Base-by-base conservation (phyloP, 1,140 invertebrate species). In the Myzus persicae region DNA sequence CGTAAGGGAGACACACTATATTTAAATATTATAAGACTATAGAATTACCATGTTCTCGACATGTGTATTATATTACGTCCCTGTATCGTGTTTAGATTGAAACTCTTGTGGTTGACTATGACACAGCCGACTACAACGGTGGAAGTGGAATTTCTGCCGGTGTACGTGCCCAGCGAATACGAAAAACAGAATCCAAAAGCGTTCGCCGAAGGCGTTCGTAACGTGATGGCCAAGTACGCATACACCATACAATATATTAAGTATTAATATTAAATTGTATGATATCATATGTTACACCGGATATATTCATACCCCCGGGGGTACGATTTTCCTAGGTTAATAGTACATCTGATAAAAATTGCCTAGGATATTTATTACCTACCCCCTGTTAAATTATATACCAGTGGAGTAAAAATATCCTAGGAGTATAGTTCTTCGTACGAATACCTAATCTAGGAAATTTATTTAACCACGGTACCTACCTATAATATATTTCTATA, bases 131-230 rank as follows among this genome's bases (percentile, higher is more conserved):
- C 98, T 94, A 99, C 97, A 94, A 97, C 97, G 90, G 98, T 98
- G 94, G 98, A 99, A 96, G 97, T 99, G 90, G 98, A 99, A 96
- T 99, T 98, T 95, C 96, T 99, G 26, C 98, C 98, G 1, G 98
- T 99, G 1, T 99, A 99, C 95, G 96, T 96, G 31, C 99, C 98
- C 4, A 98, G 96, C 94, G 97, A 98, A 94, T 97, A 97, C 93
- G 99, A 99, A 95, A 97, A 97, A 95, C 95, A 96, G 93, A 97
- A 99, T 96, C 97, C 98, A 0, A 98, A 98, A 95, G 95, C 99
- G 26, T 99, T 97, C 95, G 98, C 98, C 6, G 96, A 97, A 94
- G 99, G 99, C 95, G 98, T 99, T 36, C 96, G 98, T 94, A 96
- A 97, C 94, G 96, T 98, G 88, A 99, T 99, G 98, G 98, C 98